These are phyloP conservation scores for Gonioctena quinquepunctata DNA, from an alignment of 1,140 invertebrate species.

Conservation along the genomic window DNA sequence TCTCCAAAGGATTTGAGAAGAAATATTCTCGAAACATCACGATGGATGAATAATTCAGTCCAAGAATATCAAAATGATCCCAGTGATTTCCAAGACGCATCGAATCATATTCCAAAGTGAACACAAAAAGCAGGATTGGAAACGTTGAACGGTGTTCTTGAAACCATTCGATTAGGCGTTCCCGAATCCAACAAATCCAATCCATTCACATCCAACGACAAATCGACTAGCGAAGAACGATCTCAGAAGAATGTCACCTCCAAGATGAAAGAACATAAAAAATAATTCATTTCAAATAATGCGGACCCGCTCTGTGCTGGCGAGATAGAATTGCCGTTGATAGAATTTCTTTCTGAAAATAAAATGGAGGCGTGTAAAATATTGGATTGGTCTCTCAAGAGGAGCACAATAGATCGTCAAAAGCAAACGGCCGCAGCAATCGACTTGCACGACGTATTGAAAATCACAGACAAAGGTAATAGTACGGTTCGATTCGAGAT, in stretches of 20 bases:
- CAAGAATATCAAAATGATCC: too few relatives aligned
- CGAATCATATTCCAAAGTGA: too few relatives aligned
- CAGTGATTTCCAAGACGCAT: too few relatives aligned
- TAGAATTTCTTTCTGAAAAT: slow-evolving; percentile 28
- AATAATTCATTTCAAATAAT: neutral
- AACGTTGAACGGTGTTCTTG: too few relatives aligned
- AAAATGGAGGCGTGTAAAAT: slow-evolving; percentile 34
- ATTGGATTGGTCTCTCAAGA: slow-evolving; percentile 30
- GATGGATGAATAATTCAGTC: too few relatives aligned
- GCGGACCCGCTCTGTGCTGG: neutral
- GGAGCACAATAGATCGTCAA: slow-evolving; percentile 36
- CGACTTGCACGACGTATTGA: slow-evolving; percentile 34
- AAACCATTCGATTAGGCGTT: too few relatives aligned
- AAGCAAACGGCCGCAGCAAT: slow-evolving; percentile 33
- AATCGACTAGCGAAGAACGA: neutral
- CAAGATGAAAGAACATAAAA: neutral
- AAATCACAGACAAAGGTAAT: slow-evolving; percentile 42
- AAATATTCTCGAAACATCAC: too few relatives aligned
- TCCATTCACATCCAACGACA: neutral
- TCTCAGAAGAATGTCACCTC: neutral
- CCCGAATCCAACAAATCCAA: neutral
- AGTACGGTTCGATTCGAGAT: too few relatives aligned
- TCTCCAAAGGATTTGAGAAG: too few relatives aligned
- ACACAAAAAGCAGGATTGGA: too few relatives aligned
- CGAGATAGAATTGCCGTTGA: slow-evolving; percentile 11